Evolutionary conservation across 2,113 vertebrate genomes (phyloP).

Genomic region (Brachionichthys hirsutus): DNA sequence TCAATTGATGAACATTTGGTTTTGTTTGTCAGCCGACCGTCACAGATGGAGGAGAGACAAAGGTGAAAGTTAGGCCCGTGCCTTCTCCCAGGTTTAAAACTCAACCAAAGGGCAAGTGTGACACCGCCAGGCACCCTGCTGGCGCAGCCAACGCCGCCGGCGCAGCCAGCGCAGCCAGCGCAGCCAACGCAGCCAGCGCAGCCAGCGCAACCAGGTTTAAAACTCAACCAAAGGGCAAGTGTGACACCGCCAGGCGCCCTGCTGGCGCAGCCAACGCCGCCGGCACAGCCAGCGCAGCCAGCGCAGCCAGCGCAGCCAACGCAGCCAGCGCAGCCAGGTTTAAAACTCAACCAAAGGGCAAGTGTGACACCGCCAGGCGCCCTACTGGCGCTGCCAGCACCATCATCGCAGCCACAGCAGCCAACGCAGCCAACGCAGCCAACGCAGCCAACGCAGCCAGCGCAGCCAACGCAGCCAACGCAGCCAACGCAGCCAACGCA

Average conservation of each 20-base stretch:
- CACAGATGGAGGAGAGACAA: constrained; percentile 1
- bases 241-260: not conserved
- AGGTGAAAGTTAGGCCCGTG: constrained; percentile 20
- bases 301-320: no score
- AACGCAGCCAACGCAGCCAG: no score
- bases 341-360: not conserved
- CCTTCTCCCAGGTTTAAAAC: constrained; percentile 31
- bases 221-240: not conserved
- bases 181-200: no score
- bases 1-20: not conserved
- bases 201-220: constrained; percentile 30
- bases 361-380: not conserved
- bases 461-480: no score
- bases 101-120: not conserved
- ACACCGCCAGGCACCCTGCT: not conserved
- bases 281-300: no score
- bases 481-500: not conserved
- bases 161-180: no score
- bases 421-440: no score
- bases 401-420: not conserved
- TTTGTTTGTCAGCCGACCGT: constrained; percentile 14
- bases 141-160: not conserved
- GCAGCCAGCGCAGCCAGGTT: no score
- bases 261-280: not conserved
- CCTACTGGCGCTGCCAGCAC: not conserved